Base-by-base conservation (phyloP, 2,888 invertebrate species). In the Synanthedon formicaeformis region DNA sequence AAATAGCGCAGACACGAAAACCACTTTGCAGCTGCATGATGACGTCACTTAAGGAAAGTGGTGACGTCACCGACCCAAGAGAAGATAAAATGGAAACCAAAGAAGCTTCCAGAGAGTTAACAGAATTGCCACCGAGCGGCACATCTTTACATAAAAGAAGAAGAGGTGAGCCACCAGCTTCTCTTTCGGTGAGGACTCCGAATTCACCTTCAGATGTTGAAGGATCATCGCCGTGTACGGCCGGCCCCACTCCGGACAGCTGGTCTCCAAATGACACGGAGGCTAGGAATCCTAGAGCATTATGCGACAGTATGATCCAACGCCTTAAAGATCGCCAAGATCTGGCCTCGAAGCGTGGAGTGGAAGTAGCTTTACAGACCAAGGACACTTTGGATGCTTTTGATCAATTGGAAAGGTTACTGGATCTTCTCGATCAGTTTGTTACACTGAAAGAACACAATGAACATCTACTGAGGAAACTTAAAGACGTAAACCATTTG, bases 351-450 rank as follows among this genome's bases (percentile, higher is more conserved):
- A 81, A 76, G 55, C 82, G 90, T 6, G 88, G 90, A 0, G 89
- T 81, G 53, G 85, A 90, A 12, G 75, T 89, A 3, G 91, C 91
- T 50, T 75, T 86, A 3, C 89, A 84, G 40, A 89, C 90, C 0
- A 83, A 90, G 60, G 89, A 89, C 14, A 89, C 91, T 0, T 81
- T 91, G 11, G 91, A 92, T 60, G 90, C 92, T 0, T 89, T 96
- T 57, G 94, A 95, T 65, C 94, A 96, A 66, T 75, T 96, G 51
- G 94, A 94, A 60, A 93, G 93, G 62, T 85, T 96, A 6, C 91
- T 95, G 62, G 90, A 91, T 56, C 78, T 96, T 40, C 89, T 96
- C 75, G 94, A 95, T 66, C 93, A 94, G 66, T 89, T 95, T 59
- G 85, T 94, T 5, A 90, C 90, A 48, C 77, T 95, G 41, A 89